A percentile compares a stretch with the other conserved stretches of the same genome.
phyloP scores from a whole-genome alignment of 2,888 invertebrate species.

The Pristionchus japonicus region DNA sequence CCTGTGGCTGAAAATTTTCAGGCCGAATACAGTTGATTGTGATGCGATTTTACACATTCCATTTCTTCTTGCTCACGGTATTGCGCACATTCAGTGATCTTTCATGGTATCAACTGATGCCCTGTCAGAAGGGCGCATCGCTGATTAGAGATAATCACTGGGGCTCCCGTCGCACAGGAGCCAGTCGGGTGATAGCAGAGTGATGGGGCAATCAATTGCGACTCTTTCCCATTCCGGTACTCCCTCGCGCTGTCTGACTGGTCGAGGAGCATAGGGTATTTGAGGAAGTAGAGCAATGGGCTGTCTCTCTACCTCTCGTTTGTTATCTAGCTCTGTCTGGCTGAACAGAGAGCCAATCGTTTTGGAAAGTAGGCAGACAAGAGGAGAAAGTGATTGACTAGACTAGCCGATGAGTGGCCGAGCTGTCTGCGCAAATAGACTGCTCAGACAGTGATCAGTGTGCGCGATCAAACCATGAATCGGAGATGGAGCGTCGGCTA shows the following conservation, averaged over 20 bases:
- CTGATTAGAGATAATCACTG: background rate
- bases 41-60: no score
- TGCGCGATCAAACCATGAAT: background rate
- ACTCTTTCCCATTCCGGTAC: no score
- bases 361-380: background rate
- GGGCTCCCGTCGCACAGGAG: slow-evolving; percentile 20
- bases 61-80: no score
- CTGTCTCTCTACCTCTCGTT: background rate
- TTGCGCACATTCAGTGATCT: no score
- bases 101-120: no score
- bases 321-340: background rate
- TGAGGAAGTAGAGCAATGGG: no score
- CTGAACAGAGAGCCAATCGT: background rate
- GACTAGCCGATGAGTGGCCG: background rate
- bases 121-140: background rate
- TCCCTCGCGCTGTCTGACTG: no score
- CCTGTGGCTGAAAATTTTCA: no score
- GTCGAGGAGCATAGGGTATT: no score
- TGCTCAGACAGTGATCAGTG: background rate
- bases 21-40: no score
- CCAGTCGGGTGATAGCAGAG: background rate
- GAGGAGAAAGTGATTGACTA: background rate
- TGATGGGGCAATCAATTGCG: no score
- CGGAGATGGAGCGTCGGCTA: no score
- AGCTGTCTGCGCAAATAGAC: background rate